Evolutionary conservation across 2,797 vertebrate genomes (phyloP).

Genomic region (Merluccius polli): DNA sequence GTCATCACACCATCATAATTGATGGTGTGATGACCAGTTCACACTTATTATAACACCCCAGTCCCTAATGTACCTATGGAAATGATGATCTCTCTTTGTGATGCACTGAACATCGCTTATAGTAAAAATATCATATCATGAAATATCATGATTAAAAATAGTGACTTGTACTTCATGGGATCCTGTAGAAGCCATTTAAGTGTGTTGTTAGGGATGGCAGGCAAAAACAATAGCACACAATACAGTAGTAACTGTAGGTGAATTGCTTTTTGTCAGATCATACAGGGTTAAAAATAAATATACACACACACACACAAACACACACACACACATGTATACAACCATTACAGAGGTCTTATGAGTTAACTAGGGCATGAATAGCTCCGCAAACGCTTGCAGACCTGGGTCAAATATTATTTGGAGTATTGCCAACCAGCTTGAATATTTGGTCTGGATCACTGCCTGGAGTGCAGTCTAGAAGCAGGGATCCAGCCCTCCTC

Average conservation of each 20-base stretch:
- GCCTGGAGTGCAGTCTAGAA: constrained; percentile 12
- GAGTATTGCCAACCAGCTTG: background rate
- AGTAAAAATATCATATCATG: no score
- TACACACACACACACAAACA: constrained; percentile 3
- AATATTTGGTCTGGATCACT: constrained; percentile 16
- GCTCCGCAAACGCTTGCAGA: background rate
- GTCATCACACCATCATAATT: no score
- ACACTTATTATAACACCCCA: background rate
- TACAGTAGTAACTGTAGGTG: background rate
- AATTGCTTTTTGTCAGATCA: background rate
- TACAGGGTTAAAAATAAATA: background rate
- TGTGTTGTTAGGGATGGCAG: background rate
- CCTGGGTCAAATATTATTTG: constrained; percentile 7
- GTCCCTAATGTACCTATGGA: background rate
- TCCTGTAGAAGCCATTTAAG: background rate
- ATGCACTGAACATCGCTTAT: background rate
- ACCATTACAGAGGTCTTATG: constrained; percentile 8
- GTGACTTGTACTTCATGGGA: background rate
- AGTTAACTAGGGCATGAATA: background rate
- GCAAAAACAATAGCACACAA: background rate
- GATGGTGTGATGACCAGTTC: background rate
- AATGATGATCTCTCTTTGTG: background rate
- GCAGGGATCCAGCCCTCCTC: constrained; percentile 31
- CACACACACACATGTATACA: background rate
- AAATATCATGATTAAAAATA: background rate